A percentile compares a stretch with the other conserved stretches of the same genome.
Conservation (phyloP, 2,888 invertebrate species). For the Calameuta pallipes region DNA sequence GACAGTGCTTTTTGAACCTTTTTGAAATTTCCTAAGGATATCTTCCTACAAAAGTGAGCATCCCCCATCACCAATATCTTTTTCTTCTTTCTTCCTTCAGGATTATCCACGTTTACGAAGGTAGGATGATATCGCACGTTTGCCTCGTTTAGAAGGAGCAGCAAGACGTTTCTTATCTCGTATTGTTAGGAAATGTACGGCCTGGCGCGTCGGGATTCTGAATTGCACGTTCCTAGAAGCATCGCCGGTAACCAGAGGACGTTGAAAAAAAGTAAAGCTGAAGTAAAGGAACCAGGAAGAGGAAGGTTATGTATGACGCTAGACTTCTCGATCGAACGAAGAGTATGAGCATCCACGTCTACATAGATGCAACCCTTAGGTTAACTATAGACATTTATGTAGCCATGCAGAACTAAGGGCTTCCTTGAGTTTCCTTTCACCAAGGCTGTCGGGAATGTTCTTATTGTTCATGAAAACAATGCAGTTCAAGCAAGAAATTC, state of each 20-base stretch:
- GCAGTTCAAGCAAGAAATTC: slow-evolving; percentile 36
- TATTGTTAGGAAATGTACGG: background rate
- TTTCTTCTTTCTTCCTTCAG: background rate
- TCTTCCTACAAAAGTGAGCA: background rate
- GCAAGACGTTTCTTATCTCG: background rate
- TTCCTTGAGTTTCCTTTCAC: background rate
- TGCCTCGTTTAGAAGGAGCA: background rate
- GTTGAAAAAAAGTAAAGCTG: background rate
- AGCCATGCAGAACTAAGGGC: background rate
- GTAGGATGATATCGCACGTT: background rate
- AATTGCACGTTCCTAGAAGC: background rate
- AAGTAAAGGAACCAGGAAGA: background rate
- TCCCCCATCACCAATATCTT: background rate
- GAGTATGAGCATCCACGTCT: background rate
- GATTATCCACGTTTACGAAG: background rate
- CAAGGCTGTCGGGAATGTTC: slow-evolving; percentile 24
- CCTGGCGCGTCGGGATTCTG: background rate
- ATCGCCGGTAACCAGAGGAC: background rate
- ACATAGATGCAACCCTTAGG: background rate
- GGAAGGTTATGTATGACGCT: background rate
- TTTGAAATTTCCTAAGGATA: background rate
- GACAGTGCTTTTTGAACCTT: background rate
- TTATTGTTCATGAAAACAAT: slow-evolving; percentile 45
- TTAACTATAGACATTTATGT: background rate
- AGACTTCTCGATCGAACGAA: background rate